These are phyloP conservation scores for Polydesmus complanatus DNA, from an alignment of 2,888 invertebrate genomes.

Conservation along the genomic window DNA sequence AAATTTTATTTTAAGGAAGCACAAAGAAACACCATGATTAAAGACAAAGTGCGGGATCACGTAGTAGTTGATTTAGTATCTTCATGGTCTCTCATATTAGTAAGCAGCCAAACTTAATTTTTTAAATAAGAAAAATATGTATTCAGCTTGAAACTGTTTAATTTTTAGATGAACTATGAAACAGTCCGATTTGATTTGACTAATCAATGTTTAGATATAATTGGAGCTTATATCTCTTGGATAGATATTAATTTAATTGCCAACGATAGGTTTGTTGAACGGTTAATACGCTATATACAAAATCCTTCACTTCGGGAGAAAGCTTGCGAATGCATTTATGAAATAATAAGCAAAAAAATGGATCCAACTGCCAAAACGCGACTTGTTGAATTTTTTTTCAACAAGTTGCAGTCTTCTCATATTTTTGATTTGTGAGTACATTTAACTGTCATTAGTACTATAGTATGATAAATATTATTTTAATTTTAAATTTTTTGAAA, in stretches of 20 bases:
- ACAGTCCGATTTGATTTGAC: constrained; percentile 30
- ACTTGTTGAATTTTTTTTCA: constrained; percentile 37
- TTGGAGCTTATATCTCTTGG: constrained; percentile 43
- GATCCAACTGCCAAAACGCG: constrained; percentile 40
- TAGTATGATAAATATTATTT: neutral
- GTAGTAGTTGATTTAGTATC: constrained; percentile 39
- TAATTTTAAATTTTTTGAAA: neutral
- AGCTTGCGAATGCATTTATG: constrained; percentile 40
- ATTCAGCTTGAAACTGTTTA: neutral
- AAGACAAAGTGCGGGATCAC: constrained; percentile 41
- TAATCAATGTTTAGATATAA: constrained; percentile 37
- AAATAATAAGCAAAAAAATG: constrained; percentile 43
- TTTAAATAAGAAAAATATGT: neutral
- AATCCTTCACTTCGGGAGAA: constrained; percentile 32
- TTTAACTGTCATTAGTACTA: neutral
- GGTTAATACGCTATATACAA: constrained; percentile 35
- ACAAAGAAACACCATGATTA: constrained; percentile 38
- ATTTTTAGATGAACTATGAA: constrained; percentile 34
- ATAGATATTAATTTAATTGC: constrained; percentile 43
- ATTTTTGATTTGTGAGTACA: constrained; percentile 30
- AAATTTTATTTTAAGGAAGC: constrained; percentile 27
- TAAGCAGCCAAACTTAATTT: too few relatives aligned
- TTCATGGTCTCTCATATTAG: constrained; percentile 42
- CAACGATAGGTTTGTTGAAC: constrained; percentile 40
- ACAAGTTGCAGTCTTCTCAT: constrained; percentile 33